Evolutionary conservation across 2,797 vertebrate species (phyloP), one percentile per base, ranked within the genome.

Genomic region (Alcedo quadribrachys): DNA sequence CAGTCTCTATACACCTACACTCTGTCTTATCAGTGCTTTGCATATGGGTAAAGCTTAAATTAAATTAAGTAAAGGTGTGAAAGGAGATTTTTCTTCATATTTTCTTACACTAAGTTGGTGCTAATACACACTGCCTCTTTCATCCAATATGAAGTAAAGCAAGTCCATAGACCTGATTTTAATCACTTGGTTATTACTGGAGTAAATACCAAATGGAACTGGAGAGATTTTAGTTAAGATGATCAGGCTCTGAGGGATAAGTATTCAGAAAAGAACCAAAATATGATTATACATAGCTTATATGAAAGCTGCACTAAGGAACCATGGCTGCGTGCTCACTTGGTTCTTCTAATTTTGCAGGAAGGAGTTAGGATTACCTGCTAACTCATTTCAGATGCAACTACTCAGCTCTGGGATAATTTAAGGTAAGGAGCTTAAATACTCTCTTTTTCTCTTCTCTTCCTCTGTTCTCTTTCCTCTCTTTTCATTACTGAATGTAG

Each of bases 271-370:
- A 74, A 62, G 15, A 76, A 27, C 5, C 11, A 73, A 65, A 78
- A 24, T 22, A 45, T 7, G 13, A 40, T 61, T 48, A 11, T 2
- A 42, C 1, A 2, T 13, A 79, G 4, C 32, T 91, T 40, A 40
- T 40, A 40, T 63, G 67, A 76, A 79, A 84, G 28, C 30, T 76
- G 12, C 28, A 19, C 0, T 4, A n/a, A 46, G 28, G 40, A 77
- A 16, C 16, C 0, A 0, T 16, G 9, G 3, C 10, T 32, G 7
- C 4, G 2, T 62, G 22, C 15, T 75, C 6, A 10, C 15, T 48
- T 46, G 4, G 11, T 68, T 15, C 40, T 70, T 77, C 83, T 73
- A 9, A 22, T 81, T 87, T 63, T 61, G 32, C 18, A 79, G 48
- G 22, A 27, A 82, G 45, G 50, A 68, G 43, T 53, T 22, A 70